These are phyloP conservation scores for Branchipolynoe longqiensis DNA, from an alignment of 2,888 invertebrate genomes.

Conservation along the genomic window DNA sequence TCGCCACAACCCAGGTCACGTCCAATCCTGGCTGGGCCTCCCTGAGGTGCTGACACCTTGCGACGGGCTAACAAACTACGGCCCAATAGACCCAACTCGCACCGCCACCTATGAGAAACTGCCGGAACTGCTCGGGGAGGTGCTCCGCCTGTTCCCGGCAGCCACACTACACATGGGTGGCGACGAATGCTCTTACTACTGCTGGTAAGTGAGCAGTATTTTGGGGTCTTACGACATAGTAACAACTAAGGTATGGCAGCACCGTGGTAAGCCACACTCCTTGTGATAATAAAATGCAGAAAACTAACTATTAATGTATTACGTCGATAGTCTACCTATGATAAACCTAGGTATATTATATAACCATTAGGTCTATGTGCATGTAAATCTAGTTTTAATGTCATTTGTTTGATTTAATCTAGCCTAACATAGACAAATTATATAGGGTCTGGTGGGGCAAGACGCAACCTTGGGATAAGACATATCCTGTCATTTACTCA, in stretches of 20 bases:
- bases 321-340: background rate
- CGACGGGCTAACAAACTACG: background rate
- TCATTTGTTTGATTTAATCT: too few species aligned
- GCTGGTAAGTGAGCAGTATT: constrained; percentile 2
- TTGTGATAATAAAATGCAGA: background rate
- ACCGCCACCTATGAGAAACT: constrained; percentile 7
- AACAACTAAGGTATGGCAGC: background rate
- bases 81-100: background rate
- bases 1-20: background rate
- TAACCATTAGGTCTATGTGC: background rate
- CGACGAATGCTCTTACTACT: constrained; percentile 10
- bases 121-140: background rate
- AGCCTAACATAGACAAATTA: too few species aligned
- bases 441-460: too few species aligned
- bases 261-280: background rate
- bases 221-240: background rate
- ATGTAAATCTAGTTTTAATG: too few species aligned
- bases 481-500: too few species aligned
- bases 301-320: background rate
- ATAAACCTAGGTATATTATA: background rate
- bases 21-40: constrained; percentile 5
- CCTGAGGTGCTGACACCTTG: background rate
- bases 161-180: background rate
- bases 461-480: too few species aligned
- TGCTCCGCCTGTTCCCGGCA: background rate